Conservation (phyloP, 2,888 invertebrate genomes). For the Eueremaeus valkanovi region DNA sequence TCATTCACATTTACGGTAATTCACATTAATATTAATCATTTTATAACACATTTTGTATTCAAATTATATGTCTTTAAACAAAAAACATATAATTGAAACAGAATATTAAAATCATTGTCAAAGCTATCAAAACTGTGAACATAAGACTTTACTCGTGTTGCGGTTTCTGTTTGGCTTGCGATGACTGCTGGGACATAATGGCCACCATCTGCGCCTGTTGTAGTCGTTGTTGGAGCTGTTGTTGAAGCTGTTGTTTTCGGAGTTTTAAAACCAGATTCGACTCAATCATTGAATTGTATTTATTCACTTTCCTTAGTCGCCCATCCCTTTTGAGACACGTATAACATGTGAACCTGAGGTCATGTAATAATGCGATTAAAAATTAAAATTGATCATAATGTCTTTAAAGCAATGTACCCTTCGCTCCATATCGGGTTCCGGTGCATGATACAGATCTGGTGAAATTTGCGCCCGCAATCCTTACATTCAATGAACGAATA, state of each 20-base stretch:
- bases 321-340: conserved; percentile 90
- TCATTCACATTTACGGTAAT: too few relatives aligned
- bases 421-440: conserved; percentile 92
- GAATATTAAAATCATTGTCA: too few relatives aligned
- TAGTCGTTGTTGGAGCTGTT: conserved; percentile 87
- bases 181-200: conserved; percentile 46
- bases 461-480: conserved; percentile 94
- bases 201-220: conserved; percentile 84
- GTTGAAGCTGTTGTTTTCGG: conserved; percentile 95
- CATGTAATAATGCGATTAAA: too few relatives aligned
- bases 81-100: too few relatives aligned
- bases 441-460: conserved; percentile 96
- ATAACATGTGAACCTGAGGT: conserved; percentile 82
- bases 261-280: conserved; percentile 59
- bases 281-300: conserved; percentile 82
- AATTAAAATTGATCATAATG: too few relatives aligned
- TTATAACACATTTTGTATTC: too few relatives aligned
- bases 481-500: conserved; percentile 94
- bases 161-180: conserved; percentile 44
- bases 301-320: conserved; percentile 91
- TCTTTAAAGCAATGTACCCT: too few relatives aligned
- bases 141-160: conserved; percentile 39
- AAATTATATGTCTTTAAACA: too few relatives aligned
- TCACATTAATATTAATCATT: too few relatives aligned
- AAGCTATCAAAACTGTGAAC: too few relatives aligned